Evolutionary conservation across 2,888 invertebrate genomes (phyloP), one percentile per base, ranked within the genome.

Genomic region (Eupithecia subumbrata): DNA sequence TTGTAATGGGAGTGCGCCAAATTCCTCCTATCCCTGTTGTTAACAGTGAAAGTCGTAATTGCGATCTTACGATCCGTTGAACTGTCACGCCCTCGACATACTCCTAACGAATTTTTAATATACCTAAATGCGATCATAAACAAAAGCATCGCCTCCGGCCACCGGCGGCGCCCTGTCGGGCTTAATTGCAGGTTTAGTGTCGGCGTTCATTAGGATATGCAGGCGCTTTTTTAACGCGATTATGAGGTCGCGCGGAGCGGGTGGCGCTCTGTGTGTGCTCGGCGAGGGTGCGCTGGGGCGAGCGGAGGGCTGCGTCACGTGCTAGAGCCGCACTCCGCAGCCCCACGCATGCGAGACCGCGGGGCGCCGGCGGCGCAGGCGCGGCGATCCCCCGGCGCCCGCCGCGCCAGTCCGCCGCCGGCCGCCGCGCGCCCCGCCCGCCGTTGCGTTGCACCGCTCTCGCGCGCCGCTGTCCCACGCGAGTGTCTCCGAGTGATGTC

Each of bases 271-370:
- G 75, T 71, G 73, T 67, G 48, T 14, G 37, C 73, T 75, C 40
- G 56, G 81, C 81, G 89, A 90, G 92, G 91, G 92, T 89, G 90
- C 87, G 89, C 87, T 89, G 90, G 89, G 91, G 92, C 88, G 93
- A 91, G 93, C 66, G 66, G 93, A 92, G 94, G 93, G 94, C 90
- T 94, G 95, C 95, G 94, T 94, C 94, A 95, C 94, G 94, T 94
- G 94, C 93, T 89, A 91, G 91, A 90, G 92, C 93, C 94, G 94
- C 93, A 93, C 93, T 92, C 93, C 92, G 94, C 93, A 94, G 89
- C 92, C 91, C 92, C 92, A 94, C 94, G 94, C 94, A 94, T 94
- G 94, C 94, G 93, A 94, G 94, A 93, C 94, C 89, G 92, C 91
- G 91, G 91, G 93, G 92, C 94, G 94, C 93, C 92, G 84, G 85